These are phyloP conservation scores for Elachura formosa DNA, from an alignment of 2,113 vertebrate genomes.

Conservation along the genomic window DNA sequence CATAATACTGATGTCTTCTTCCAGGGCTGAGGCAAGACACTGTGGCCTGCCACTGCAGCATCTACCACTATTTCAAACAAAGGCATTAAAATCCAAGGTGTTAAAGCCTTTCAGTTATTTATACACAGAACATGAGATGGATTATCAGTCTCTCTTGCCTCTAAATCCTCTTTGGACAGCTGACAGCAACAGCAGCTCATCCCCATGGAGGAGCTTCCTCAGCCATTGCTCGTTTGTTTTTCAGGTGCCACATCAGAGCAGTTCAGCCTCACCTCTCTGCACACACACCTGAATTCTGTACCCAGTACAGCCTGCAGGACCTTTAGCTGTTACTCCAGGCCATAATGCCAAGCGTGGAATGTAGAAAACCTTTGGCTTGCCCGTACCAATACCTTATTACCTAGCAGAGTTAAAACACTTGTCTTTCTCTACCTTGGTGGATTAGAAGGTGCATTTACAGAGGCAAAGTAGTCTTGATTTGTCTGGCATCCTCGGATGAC, in stretches of 20 bases:
- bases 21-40: too few species aligned
- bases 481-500: slow-evolving; percentile 94
- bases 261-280: neutral
- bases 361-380: neutral
- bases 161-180: neutral
- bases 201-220: rapidly evolving
- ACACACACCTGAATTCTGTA: neutral
- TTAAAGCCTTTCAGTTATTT: neutral
- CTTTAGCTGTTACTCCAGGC: rapidly evolving
- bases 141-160: neutral
- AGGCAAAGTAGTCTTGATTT: slow-evolving; percentile 98
- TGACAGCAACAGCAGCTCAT: neutral
- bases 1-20: rapidly evolving
- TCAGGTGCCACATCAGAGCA: neutral
- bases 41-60: neutral
- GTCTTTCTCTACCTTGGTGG: slow-evolving; percentile 84
- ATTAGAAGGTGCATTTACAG: slow-evolving; percentile 95
- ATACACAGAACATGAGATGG: neutral
- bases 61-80: neutral
- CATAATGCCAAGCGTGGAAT: neutral
- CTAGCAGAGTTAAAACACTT: neutral
- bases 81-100: neutral
- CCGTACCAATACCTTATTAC: neutral
- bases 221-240: neutral
- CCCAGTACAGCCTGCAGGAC: rapidly evolving